These are phyloP conservation scores for Poeciliopsis paucimaculata DNA, from an alignment of 2,797 vertebrate genomes.

Conservation along the genomic window DNA sequence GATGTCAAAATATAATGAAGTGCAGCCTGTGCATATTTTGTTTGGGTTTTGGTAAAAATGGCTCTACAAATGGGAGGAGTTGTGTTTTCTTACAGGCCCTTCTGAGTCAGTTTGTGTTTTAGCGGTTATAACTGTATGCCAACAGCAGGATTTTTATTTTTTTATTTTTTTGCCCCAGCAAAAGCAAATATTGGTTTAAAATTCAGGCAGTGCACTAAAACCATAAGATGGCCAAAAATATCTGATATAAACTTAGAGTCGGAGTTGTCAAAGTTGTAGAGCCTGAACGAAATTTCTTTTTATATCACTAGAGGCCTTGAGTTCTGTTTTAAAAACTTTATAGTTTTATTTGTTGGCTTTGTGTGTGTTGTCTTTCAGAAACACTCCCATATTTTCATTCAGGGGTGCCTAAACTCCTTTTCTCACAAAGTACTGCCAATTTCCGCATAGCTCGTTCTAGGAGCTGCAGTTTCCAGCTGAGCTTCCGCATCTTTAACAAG, in stretches of 20 bases:
- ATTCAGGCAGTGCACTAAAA: slow-evolving; percentile 31
- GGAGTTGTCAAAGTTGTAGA: slow-evolving; percentile 16
- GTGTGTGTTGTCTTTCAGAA: not conserved
- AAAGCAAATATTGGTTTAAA: slow-evolving; percentile 52
- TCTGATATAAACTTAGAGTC: slow-evolving; percentile 30
- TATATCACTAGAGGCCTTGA: not conserved
- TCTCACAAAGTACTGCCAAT: too few relatives aligned
- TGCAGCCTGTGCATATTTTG: slow-evolving; percentile 16
- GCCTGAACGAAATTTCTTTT: not conserved
- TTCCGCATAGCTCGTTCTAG: too few relatives aligned
- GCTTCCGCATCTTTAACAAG: too few relatives aligned
- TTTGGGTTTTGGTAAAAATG: slow-evolving; percentile 30
- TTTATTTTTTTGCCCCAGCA: slow-evolving; percentile 1
- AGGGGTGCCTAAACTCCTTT: too few relatives aligned
- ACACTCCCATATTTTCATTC: not conserved
- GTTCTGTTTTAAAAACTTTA: not conserved
- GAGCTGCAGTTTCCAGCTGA: too few relatives aligned
- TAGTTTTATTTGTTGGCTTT: not conserved
- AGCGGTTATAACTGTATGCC: slow-evolving; percentile 47
- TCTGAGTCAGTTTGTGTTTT: slow-evolving; percentile 61
- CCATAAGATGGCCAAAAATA: slow-evolving; percentile 34
- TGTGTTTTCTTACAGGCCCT: slow-evolving; percentile 46
- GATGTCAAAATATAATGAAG: slow-evolving; percentile 14
- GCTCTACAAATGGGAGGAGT: slow-evolving; percentile 36
- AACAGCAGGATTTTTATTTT: slow-evolving; percentile 22